phyloP scores from a whole-genome alignment of 2,888 invertebrate genomes.

The Tetragonula carbonaria region DNA sequence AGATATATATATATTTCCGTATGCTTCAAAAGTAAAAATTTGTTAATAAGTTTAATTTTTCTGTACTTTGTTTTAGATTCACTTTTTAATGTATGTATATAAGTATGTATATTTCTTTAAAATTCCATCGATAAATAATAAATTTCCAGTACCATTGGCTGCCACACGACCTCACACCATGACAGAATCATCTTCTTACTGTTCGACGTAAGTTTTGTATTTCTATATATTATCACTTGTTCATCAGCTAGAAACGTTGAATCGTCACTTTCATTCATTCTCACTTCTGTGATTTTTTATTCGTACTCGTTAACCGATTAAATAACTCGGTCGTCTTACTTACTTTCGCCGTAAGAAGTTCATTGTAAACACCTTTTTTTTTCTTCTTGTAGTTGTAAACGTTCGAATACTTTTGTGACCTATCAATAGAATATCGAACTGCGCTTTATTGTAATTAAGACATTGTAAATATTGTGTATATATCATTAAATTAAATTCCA shows the following conservation, averaged over 20 bases:
- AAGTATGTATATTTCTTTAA: not conserved
- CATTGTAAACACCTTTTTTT: not conserved
- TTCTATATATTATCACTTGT: not conserved
- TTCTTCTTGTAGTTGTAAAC: not conserved
- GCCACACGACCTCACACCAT: not conserved
- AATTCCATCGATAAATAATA: constrained; percentile 7
- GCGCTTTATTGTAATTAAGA: not conserved
- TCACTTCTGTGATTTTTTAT: not conserved
- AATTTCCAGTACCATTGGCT: constrained; percentile 6
- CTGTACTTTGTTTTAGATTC: constrained; percentile 7
- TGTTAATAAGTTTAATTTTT: not conserved
- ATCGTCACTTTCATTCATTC: not conserved
- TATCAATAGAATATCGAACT: not conserved
- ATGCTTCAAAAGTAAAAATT: not conserved
- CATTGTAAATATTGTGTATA: constrained; percentile 3
- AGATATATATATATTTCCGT: not conserved
- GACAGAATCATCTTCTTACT: not conserved
- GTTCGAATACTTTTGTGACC: not conserved
- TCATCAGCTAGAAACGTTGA: too few relatives aligned
- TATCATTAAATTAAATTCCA: not conserved
- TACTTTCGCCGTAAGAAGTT: not conserved
- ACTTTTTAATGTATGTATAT: not conserved
- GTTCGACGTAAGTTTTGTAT: constrained; percentile 1
- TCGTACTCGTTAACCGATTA: too few relatives aligned
- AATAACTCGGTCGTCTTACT: not conserved